Evolutionary conservation across 2,797 vertebrate genomes (phyloP).

Genomic region (Scolopax bukidnonensis): DNA sequence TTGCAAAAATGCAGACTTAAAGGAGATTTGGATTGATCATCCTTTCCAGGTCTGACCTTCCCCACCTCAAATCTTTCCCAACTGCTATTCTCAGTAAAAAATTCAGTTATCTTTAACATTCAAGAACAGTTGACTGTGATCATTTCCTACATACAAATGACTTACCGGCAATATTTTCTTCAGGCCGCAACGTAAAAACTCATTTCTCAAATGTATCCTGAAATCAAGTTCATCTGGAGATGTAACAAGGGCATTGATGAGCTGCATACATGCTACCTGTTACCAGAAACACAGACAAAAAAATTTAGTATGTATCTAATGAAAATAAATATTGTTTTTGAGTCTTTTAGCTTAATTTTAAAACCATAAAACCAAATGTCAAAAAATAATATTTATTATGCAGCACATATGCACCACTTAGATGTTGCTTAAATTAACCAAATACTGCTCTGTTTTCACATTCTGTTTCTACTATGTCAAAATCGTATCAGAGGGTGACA

Average conservation of each 20-base stretch:
- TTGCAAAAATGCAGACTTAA: not conserved
- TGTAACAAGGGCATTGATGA: conserved; percentile 97
- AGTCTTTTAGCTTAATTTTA: not conserved
- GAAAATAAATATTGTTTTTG: not conserved
- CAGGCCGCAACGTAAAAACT: conserved; percentile 94
- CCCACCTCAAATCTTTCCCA: not conserved
- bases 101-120: not conserved
- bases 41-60: not conserved
- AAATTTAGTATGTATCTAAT: not conserved
- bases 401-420: not conserved
- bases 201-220: conserved; percentile 97
- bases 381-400: not conserved
- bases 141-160: not conserved
- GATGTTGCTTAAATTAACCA: not conserved
- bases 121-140: not conserved
- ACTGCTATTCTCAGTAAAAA: not conserved
- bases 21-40: not conserved
- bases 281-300: not conserved
- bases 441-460: not conserved
- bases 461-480: not conserved
- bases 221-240: conserved; percentile 97
- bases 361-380: not conserved
- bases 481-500: not conserved
- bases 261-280: conserved; percentile 97
- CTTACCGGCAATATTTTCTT: conserved; percentile 95